Conservation (phyloP, 2,888 invertebrate species). For the Eremobia ochroleuca region DNA sequence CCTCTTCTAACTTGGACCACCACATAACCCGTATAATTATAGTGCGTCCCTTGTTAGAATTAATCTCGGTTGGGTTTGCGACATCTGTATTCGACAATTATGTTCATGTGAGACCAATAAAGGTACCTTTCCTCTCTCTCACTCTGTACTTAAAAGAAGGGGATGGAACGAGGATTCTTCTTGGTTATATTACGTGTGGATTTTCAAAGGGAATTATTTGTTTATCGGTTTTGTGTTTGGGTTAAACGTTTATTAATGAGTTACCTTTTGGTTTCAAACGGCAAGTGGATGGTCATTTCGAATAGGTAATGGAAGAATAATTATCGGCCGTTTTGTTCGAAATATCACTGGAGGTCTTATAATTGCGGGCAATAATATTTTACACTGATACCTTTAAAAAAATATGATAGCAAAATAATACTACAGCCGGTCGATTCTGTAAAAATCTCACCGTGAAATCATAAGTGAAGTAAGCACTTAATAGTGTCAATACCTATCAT, state of each 20-base stretch:
- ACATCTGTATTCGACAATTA: constrained; percentile 90
- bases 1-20: constrained; percentile 63
- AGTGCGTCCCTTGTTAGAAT: constrained; percentile 89
- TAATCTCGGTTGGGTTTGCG: constrained; percentile 86
- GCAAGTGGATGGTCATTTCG: constrained; percentile 26
- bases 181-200: constrained; percentile 68
- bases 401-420: neutral
- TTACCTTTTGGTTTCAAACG: constrained; percentile 50
- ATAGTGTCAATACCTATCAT: too few relatives aligned
- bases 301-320: constrained; percentile 13
- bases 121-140: constrained; percentile 62
- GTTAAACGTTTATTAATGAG: constrained; percentile 66
- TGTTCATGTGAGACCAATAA: constrained; percentile 84
- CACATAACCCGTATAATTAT: constrained; percentile 81
- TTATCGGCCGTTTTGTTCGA: neutral
- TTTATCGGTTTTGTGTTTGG: constrained; percentile 67
- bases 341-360: neutral
- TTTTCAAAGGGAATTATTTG: constrained; percentile 69
- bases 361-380: neutral
- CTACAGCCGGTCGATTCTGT: neutral
- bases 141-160: constrained; percentile 47
- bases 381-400: neutral
- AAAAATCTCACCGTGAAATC: too few relatives aligned
- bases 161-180: constrained; percentile 57
- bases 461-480: too few relatives aligned